Conservation (phyloP, 2,797 vertebrate species). For the Parauchenoglanis ngamensis region DNA sequence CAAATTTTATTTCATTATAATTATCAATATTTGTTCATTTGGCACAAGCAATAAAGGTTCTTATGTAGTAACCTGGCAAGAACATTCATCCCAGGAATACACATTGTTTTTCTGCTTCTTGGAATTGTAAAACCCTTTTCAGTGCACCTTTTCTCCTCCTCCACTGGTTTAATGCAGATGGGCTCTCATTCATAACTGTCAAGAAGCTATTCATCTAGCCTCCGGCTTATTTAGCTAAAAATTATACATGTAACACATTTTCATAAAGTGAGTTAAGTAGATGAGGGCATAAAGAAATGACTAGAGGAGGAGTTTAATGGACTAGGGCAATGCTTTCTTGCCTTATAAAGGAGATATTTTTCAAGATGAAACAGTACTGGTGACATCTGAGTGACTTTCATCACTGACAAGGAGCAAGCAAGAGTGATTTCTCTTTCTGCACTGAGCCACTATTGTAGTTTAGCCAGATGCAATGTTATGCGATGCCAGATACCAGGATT, state of each 20-base stretch:
- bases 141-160: conserved; percentile 50
- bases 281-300: conserved; percentile 18
- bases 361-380: conserved; percentile 42
- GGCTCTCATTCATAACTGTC: conserved; percentile 84
- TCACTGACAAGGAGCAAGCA: conserved; percentile 50
- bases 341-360: conserved; percentile 63
- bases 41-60: not conserved
- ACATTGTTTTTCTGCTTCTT: not conserved
- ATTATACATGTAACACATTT: conserved; percentile 73
- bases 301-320: conserved; percentile 6
- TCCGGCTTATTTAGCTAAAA: conserved; percentile 77
- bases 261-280: conserved; percentile 53
- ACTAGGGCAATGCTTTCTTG: conserved; percentile 58
- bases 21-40: not conserved
- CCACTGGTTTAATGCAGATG: conserved; percentile 76
- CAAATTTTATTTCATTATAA: not conserved
- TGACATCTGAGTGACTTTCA: conserved; percentile 64
- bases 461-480: not conserved
- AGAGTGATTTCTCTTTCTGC: conserved; percentile 54
- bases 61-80: not conserved
- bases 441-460: conserved; percentile 55
- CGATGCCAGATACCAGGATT: not conserved
- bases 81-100: not conserved
- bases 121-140: not conserved
- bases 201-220: conserved; percentile 78